These are phyloP conservation scores for Pitangus sulphuratus DNA, from an alignment of 2,797 vertebrate genomes.

Conservation along the genomic window DNA sequence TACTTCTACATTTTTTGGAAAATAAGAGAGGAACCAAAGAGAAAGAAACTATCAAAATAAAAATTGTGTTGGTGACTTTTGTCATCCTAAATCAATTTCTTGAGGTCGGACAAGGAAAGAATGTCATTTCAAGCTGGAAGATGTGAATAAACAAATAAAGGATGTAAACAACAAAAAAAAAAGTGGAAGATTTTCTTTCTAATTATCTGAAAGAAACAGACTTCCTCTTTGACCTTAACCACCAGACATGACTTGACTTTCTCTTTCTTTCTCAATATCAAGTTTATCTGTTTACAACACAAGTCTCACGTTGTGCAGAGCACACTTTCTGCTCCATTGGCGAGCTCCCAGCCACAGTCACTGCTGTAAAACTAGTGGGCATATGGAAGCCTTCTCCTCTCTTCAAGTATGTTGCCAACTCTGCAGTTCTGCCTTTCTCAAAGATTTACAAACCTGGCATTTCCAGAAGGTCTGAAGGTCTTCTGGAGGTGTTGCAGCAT, in stretches of 20 bases:
- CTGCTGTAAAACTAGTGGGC: not conserved
- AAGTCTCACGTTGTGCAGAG: not conserved
- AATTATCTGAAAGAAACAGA: not conserved
- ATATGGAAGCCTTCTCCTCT: not conserved
- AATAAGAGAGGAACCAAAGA: not conserved
- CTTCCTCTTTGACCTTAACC: not conserved
- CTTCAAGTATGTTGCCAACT: too few species aligned
- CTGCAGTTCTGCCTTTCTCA: not conserved
- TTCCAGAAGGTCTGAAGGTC: not conserved
- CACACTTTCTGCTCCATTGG: not conserved
- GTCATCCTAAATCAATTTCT: not conserved
- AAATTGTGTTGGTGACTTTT: not conserved
- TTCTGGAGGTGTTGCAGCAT: not conserved
- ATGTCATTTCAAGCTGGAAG: not conserved
- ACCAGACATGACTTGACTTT: not conserved
- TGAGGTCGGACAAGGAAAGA: not conserved
- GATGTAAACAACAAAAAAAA: not conserved
- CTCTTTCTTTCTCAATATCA: not conserved
- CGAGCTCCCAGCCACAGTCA: not conserved
- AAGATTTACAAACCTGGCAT: rapidly evolving
- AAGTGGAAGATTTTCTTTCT: not conserved
- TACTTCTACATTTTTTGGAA: not conserved
- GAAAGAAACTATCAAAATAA: not conserved
- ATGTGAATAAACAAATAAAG: not conserved
- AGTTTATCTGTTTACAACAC: not conserved